Evolutionary conservation across 2,113 vertebrate genomes (phyloP).

Genomic region (Petrocephalus zakoni): DNA sequence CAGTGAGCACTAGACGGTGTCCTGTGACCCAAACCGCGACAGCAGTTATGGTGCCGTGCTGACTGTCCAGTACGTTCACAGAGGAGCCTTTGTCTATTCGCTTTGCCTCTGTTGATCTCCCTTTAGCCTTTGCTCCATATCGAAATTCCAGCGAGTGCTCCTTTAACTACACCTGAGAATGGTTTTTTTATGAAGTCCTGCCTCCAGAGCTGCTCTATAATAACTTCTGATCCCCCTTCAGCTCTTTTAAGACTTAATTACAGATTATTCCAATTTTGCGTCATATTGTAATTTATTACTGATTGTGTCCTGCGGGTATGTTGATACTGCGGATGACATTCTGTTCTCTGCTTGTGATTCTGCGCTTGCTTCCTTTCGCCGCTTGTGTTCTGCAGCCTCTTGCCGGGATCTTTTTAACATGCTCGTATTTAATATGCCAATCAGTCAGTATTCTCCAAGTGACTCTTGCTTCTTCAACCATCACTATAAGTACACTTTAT

Average conservation of each 20-base stretch:
- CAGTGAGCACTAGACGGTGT: neutral
- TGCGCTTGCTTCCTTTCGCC: neutral
- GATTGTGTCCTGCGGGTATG: neutral
- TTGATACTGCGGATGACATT: neutral
- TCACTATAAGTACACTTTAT: neutral
- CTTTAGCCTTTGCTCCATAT: neutral
- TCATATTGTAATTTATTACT: neutral
- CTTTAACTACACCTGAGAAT: neutral
- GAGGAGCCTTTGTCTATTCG: neutral
- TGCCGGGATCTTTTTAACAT: neutral
- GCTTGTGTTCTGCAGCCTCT: neutral
- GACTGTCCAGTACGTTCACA: neutral
- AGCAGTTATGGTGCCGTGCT: neutral
- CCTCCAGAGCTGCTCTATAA: constrained; percentile 19
- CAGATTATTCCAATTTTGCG: neutral
- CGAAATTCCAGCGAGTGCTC: neutral
- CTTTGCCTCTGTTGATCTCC: neutral
- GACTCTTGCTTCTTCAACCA: neutral
- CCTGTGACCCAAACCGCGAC: neutral
- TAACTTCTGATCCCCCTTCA: constrained; percentile 44
- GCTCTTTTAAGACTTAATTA: constrained; percentile 26
- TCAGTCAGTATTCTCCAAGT: neutral
- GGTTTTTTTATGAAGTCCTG: neutral
- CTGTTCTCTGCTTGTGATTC: neutral
- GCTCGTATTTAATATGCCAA: neutral